Percentiles rank a stretch among this genome's conserved stretches.
Conservation (phyloP, 2,113 vertebrate species). For the Phalacrocorax aristotelis region DNA sequence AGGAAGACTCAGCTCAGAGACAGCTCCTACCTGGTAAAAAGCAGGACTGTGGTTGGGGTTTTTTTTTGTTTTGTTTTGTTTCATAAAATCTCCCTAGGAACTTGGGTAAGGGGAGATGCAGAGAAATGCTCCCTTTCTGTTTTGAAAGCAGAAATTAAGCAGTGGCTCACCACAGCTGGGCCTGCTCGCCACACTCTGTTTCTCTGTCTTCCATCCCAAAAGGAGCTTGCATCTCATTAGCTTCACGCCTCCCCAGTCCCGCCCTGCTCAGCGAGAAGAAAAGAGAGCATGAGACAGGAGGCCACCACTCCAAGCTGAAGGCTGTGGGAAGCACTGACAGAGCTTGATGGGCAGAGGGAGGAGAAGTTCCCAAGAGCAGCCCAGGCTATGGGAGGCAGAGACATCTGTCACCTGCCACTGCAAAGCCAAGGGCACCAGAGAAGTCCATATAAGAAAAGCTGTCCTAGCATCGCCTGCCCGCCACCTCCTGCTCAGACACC, state of each 20-base stretch:
- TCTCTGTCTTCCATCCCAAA: neutral
- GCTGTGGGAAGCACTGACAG: constrained; percentile 15
- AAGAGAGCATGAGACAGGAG: neutral
- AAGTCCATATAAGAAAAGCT: neutral
- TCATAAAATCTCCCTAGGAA: constrained; percentile 38
- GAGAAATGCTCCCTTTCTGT: neutral
- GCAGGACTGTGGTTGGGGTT: neutral
- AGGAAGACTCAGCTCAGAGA: constrained; percentile 63
- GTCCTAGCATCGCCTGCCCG: neutral
- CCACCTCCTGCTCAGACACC: neutral
- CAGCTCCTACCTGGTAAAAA: constrained; percentile 42
- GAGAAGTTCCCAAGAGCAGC: neutral
- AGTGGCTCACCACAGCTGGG: constrained; percentile 15
- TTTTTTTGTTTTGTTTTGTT: neutral
- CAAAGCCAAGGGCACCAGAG: neutral
- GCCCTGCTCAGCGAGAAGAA: neutral
- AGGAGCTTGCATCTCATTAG: neutral
- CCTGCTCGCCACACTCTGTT: neutral
- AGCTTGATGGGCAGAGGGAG: neutral
- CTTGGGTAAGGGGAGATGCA: neutral
- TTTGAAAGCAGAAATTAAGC: neutral
- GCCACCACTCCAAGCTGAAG: neutral
- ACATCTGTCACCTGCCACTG: neutral
- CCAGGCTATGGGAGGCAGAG: neutral
- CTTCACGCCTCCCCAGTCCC: neutral